phyloP scores from a whole-genome alignment of 2,888 invertebrate species.

The Willowsia nigromaculata region DNA sequence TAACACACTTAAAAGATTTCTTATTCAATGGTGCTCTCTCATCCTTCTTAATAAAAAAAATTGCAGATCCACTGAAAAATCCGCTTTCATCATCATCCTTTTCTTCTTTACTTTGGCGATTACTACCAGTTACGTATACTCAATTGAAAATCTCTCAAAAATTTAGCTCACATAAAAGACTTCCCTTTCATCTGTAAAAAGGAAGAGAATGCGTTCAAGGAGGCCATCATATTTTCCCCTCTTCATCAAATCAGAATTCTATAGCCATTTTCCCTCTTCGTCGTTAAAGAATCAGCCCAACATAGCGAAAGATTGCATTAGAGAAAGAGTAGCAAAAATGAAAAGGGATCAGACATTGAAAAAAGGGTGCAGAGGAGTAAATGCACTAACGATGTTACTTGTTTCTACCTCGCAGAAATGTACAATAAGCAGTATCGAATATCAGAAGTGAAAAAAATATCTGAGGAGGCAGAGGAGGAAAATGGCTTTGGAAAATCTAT shows the following conservation, averaged over 20 bases:
- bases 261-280: not conserved
- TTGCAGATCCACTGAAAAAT: not conserved
- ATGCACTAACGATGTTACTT: constrained; percentile 1
- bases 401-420: not conserved
- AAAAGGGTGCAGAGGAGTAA: not conserved
- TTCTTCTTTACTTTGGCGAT: not conserved
- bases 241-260: not conserved
- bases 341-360: not conserved
- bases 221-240: not conserved
- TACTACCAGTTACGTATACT: not conserved
- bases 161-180: not conserved
- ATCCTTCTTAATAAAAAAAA: not conserved
- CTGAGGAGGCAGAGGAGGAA: not conserved
- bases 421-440: not conserved
- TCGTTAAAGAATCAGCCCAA: not conserved
- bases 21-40: not conserved
- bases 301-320: not conserved
- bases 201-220: not conserved
- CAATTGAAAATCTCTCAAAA: not conserved
- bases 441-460: not conserved
- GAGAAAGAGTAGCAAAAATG: not conserved
- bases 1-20: not conserved
- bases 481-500: not conserved
- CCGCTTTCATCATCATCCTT: not conserved
- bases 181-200: not conserved